Evolutionary conservation across 2,888 invertebrate genomes (phyloP).

Genomic region (Anoplius nigerrimus): DNA sequence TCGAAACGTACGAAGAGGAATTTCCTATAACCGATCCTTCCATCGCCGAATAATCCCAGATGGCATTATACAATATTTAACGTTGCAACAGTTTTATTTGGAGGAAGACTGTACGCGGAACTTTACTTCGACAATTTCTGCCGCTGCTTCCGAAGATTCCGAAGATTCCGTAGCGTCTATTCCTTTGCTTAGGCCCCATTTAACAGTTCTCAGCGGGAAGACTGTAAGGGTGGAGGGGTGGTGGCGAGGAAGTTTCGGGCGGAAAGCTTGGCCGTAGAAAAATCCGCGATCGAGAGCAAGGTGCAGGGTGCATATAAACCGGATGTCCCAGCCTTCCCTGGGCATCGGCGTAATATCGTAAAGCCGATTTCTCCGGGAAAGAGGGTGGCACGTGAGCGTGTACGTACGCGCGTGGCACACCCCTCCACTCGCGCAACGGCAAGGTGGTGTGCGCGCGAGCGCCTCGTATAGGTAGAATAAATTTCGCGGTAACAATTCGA

Average conservation of each 20-base stretch:
- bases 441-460: background rate
- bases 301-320: constrained; percentile 42
- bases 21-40: too few species aligned
- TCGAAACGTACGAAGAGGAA: too few species aligned
- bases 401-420: too few species aligned
- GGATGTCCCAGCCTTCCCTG: constrained; percentile 39
- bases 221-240: background rate
- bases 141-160: too few species aligned
- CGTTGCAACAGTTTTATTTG: too few species aligned
- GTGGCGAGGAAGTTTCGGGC: constrained; percentile 23
- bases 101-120: too few species aligned
- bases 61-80: too few species aligned
- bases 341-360: constrained; percentile 52
- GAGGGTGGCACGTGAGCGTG: constrained; percentile 38
- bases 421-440: too few species aligned
- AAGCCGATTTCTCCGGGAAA: constrained; percentile 57
- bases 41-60: too few species aligned
- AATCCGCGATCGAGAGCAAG: constrained; percentile 12
- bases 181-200: background rate
- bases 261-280: too few species aligned
- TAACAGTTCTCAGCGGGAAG: background rate
- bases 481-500: constrained; percentile 64
- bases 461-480: constrained; percentile 58
- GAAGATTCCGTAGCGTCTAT: too few species aligned
- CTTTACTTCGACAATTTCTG: too few species aligned